Conservation (phyloP, 2,888 invertebrate species). For the Agriotes lineatus region DNA sequence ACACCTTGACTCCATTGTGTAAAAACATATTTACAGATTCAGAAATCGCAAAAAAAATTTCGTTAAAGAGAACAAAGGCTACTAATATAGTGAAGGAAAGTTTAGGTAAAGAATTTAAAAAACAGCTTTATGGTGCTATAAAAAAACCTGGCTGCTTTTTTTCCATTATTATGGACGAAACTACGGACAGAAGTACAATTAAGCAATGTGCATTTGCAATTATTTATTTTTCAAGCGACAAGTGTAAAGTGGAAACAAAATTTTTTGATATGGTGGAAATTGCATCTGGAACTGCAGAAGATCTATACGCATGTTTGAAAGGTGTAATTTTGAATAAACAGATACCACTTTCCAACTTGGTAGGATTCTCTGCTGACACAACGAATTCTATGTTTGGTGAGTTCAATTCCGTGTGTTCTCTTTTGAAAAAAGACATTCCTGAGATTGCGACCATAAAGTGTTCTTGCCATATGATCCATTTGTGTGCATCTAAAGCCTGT, state of each 20-base stretch:
- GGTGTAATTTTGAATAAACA: conserved; percentile 3
- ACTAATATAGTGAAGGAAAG: conserved; percentile 23
- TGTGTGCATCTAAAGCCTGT: conserved; percentile 33
- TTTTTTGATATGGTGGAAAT: conserved; percentile 47
- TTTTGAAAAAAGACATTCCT: conserved; percentile 45
- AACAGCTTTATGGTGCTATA: neutral
- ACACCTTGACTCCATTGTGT: conserved; percentile 28
- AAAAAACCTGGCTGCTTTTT: neutral
- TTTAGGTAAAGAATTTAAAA: neutral
- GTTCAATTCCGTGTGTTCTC: conserved; percentile 39
- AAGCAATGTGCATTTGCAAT: conserved; percentile 7
- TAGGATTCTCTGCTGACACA: conserved; percentile 55
- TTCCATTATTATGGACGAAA: conserved; percentile 10
- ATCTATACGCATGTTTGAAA: conserved; percentile 38
- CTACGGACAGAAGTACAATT: neutral
- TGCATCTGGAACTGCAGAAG: conserved; percentile 34
- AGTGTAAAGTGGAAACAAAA: neutral
- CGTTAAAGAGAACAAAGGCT: conserved; percentile 34
- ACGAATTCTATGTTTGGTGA: conserved; percentile 54
- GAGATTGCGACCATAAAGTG: conserved; percentile 54
- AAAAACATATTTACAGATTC: conserved; percentile 40
- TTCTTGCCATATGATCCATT: conserved; percentile 55
- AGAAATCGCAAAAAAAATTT: conserved; percentile 31
- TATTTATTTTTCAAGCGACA: neutral
- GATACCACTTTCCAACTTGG: conserved; percentile 47